Percentiles rank a stretch among this genome's conserved stretches.
These are phyloP conservation scores for Agrochola lychnidis DNA, from an alignment of 2,888 invertebrate genomes.

Conservation along the genomic window DNA sequence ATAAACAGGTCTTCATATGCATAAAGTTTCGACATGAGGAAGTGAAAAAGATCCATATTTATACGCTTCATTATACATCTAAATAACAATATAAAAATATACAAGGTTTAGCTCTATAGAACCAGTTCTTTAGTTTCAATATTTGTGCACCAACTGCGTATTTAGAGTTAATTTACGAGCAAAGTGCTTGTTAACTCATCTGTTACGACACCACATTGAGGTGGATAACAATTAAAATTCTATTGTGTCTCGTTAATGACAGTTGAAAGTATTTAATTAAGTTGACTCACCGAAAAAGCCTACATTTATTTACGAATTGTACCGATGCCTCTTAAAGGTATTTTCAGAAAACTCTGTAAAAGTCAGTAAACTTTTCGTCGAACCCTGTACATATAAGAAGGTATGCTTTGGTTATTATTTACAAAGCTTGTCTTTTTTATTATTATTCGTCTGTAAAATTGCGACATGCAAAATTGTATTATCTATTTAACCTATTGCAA, in stretches of 20 bases:
- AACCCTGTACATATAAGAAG: not conserved
- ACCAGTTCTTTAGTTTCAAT: slow-evolving; percentile 38
- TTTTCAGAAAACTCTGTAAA: not conserved
- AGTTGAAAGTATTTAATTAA: too few relatives aligned
- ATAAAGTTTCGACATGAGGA: slow-evolving; percentile 37
- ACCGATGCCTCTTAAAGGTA: not conserved
- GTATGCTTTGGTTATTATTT: not conserved
- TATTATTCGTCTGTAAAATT: slow-evolving; percentile 16
- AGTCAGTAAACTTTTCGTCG: not conserved
- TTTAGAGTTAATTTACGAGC: slow-evolving; percentile 32
- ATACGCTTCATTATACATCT: slow-evolving; percentile 29
- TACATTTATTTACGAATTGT: not conserved
- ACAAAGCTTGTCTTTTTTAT: not conserved
- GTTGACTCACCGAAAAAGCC: slow-evolving; percentile 14
- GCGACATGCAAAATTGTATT: slow-evolving; percentile 18
- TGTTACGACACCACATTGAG: too few relatives aligned
- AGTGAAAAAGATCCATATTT: slow-evolving; percentile 34
- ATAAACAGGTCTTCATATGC: slow-evolving; percentile 24
- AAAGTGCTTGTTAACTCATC: slow-evolving; percentile 11
- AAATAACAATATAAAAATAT: slow-evolving; percentile 46
- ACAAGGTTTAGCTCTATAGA: slow-evolving; percentile 40
- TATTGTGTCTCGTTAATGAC: too few relatives aligned
- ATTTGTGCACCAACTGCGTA: slow-evolving; percentile 30
- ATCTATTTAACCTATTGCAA: slow-evolving; percentile 35
- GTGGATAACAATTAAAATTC: too few relatives aligned